phyloP scores from a whole-genome alignment of 2,888 invertebrate genomes.

The Rhodophaea formosa region DNA sequence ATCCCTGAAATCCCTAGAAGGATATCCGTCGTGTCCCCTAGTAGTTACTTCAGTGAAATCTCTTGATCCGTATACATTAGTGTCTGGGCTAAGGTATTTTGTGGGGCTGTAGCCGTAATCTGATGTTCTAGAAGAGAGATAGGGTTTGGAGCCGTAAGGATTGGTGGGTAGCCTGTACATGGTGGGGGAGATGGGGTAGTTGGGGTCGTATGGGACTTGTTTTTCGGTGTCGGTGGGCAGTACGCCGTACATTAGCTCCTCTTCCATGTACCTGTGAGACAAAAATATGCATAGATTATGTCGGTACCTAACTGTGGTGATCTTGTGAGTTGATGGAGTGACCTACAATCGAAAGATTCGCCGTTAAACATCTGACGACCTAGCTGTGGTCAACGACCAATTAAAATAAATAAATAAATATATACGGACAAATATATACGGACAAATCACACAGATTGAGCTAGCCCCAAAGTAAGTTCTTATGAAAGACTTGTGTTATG shows the following conservation, averaged over 20 bases:
- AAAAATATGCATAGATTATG: neutral
- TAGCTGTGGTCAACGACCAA: no score
- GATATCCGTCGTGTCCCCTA: conserved; percentile 68
- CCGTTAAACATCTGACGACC: no score
- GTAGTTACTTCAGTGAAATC: conserved; percentile 64
- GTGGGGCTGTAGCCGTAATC: conserved; percentile 77
- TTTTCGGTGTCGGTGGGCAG: conserved; percentile 66
- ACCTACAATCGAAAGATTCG: no score
- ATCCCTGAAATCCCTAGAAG: conserved; percentile 69
- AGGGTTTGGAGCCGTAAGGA: conserved; percentile 76
- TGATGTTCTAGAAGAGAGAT: conserved; percentile 66
- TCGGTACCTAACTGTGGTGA: no score
- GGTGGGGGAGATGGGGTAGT: conserved; percentile 74
- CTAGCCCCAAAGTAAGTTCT: no score
- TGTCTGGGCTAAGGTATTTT: conserved; percentile 63
- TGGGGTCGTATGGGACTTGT: conserved; percentile 72
- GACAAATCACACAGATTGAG: no score
- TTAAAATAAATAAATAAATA: no score
- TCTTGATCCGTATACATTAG: conserved; percentile 65
- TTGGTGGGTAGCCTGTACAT: conserved; percentile 72
- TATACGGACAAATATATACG: no score
- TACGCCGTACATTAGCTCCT: conserved; percentile 72
- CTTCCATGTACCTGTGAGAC: conserved; percentile 68
- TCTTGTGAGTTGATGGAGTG: no score
- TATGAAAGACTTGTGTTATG: no score